Percentiles rank a stretch among this genome's conserved stretches.
These are phyloP conservation scores for Tenthredo scrophulariae DNA, from an alignment of 2,888 invertebrate species.

Conservation along the genomic window DNA sequence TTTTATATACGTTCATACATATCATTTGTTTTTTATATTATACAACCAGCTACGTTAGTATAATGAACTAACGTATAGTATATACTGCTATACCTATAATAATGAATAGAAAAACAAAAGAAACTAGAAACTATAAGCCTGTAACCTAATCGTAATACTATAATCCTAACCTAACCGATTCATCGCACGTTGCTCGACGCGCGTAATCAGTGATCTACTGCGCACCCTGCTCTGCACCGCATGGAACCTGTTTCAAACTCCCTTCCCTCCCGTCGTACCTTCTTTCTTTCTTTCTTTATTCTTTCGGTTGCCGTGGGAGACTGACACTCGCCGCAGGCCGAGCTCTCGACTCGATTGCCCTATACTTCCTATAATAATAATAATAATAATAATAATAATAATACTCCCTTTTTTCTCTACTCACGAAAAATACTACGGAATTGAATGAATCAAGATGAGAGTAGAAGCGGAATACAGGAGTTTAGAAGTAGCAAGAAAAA, in stretches of 20 bases:
- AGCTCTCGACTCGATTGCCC: neutral
- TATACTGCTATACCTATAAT: too few species aligned
- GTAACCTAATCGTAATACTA: neutral
- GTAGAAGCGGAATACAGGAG: too few species aligned
- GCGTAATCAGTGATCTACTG: slow-evolving; percentile 15
- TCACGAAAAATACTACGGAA: too few species aligned
- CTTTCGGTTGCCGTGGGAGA: slow-evolving; percentile 19
- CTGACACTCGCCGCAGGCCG: neutral
- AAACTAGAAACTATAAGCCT: neutral
- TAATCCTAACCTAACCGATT: neutral
- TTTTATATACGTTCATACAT: neutral
- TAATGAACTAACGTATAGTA: too few species aligned
- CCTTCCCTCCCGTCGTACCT: neutral
- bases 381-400: too few species aligned
- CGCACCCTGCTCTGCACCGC: neutral
- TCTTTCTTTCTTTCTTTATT: neutral
- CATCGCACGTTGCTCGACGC: neutral
- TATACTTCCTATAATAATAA: neutral
- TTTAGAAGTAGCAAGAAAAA: too few species aligned
- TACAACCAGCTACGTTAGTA: too few species aligned
- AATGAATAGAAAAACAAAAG: neutral
- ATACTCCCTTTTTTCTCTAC: too few species aligned
- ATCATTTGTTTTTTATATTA: too few species aligned
- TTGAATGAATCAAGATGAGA: too few species aligned
- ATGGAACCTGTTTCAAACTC: neutral